phyloP scores from a whole-genome alignment of 2,888 invertebrate species.

The Neocrepidodera transversa region DNA sequence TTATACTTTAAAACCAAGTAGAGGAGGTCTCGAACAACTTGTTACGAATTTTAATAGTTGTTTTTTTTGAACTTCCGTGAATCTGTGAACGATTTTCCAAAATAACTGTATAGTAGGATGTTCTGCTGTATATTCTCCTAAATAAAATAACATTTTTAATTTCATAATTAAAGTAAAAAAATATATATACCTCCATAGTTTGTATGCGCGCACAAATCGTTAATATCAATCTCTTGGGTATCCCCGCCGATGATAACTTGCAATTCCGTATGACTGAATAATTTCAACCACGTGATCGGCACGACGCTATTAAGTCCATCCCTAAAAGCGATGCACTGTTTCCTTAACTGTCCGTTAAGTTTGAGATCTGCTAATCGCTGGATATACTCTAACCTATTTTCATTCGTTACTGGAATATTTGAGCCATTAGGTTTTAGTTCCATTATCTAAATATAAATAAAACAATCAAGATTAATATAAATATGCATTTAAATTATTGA shows the following conservation, averaged over 20 bases:
- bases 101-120: constrained; percentile 88
- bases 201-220: constrained; percentile 86
- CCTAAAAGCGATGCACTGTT: constrained; percentile 88
- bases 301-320: constrained; percentile 91
- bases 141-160: constrained; percentile 6
- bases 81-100: constrained; percentile 86
- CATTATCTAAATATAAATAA: constrained; percentile 68
- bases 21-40: constrained; percentile 94
- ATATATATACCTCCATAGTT: constrained; percentile 75
- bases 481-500: no score
- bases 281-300: constrained; percentile 89
- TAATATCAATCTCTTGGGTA: constrained; percentile 90
- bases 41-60: constrained; percentile 97
- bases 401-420: constrained; percentile 88
- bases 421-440: constrained; percentile 91
- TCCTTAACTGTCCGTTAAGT: constrained; percentile 86
- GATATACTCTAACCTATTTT: constrained; percentile 95
- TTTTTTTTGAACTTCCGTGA: constrained; percentile 83
- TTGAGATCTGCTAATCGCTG: constrained; percentile 96
- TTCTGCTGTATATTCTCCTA: constrained; percentile 80
- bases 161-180: background rate
- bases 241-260: constrained; percentile 97
- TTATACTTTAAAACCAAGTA: constrained; percentile 94
- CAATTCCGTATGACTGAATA: constrained; percentile 94
- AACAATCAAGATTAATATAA: no score